Evolutionary conservation across 2,113 vertebrate genomes (phyloP).

Genomic region (Chionis minor): DNA sequence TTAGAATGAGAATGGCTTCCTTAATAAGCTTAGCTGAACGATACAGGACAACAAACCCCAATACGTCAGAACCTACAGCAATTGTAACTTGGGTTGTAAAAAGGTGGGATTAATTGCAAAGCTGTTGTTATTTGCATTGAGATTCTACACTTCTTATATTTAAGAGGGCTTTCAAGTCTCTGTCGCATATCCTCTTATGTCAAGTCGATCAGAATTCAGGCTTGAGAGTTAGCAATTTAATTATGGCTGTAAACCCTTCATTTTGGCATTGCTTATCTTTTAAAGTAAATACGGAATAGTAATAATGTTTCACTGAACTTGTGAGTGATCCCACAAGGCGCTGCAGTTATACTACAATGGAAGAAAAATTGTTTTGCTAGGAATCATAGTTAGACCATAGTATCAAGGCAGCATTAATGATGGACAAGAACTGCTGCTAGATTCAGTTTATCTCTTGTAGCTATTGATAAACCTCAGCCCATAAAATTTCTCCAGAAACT

Average conservation of each 20-base stretch:
- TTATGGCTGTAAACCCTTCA: conserved; percentile 18
- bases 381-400: background rate
- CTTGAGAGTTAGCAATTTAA: conserved; percentile 4
- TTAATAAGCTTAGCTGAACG: conserved; percentile 19
- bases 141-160: conserved; percentile 26
- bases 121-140: conserved; percentile 32
- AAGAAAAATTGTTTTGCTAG: background rate
- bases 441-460: background rate
- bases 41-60: background rate
- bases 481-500: background rate
- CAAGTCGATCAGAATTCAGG: conserved; percentile 10
- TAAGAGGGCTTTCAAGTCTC: conserved; percentile 4
- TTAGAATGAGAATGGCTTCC: background rate
- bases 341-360: background rate
- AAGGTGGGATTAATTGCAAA: conserved; percentile 43
- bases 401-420: background rate
- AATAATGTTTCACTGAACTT: background rate
- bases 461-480: background rate
- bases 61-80: background rate
- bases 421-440: background rate
- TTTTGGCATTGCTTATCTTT: conserved; percentile 16
- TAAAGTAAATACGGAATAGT: conserved; percentile 9
- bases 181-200: conserved; percentile 35
- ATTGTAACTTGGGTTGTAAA: background rate
- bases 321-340: background rate